Percentiles rank a stretch among this genome's conserved stretches.
These are phyloP conservation scores for Linepithema humile DNA, from an alignment of 1,140 invertebrate species.

Conservation along the genomic window DNA sequence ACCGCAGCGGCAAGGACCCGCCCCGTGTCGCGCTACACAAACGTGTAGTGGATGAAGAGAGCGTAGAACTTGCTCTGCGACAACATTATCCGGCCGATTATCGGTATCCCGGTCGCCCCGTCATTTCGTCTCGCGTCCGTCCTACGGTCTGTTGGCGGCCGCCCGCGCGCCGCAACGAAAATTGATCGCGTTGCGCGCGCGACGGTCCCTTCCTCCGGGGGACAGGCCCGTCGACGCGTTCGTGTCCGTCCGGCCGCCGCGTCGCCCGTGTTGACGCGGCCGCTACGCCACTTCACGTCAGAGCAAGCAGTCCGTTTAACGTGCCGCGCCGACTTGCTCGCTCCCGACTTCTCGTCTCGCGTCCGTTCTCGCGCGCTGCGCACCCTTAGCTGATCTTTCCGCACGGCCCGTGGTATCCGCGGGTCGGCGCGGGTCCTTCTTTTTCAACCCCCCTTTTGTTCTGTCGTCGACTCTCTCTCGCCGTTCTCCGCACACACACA, in stretches of 20 bases:
- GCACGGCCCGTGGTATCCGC: neutral
- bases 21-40: slow-evolving; percentile 79
- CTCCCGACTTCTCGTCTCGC: too few relatives aligned
- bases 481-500: slow-evolving; percentile 43
- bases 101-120: slow-evolving; percentile 63
- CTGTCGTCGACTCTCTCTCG: slow-evolving; percentile 50
- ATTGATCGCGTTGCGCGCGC: slow-evolving; percentile 75
- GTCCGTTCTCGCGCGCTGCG: slow-evolving; percentile 50
- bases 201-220: slow-evolving; percentile 68
- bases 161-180: slow-evolving; percentile 70
- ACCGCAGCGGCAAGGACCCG: slow-evolving; percentile 78
- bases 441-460: slow-evolving; percentile 59
- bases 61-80: slow-evolving; percentile 82
- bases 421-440: slow-evolving; percentile 50
- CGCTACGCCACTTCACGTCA: slow-evolving; percentile 21
- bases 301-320: neutral
- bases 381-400: slow-evolving; percentile 25
- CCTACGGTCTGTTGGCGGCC: slow-evolving; percentile 55
- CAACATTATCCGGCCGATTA: slow-evolving; percentile 77
- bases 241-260: slow-evolving; percentile 38
- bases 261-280: slow-evolving; percentile 37
- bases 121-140: slow-evolving; percentile 64
- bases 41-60: slow-evolving; percentile 81
- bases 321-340: slow-evolving; percentile 24
- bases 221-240: slow-evolving; percentile 68